Conservation (phyloP, 1,140 invertebrate species). For the Tetramorium simillimum region DNA sequence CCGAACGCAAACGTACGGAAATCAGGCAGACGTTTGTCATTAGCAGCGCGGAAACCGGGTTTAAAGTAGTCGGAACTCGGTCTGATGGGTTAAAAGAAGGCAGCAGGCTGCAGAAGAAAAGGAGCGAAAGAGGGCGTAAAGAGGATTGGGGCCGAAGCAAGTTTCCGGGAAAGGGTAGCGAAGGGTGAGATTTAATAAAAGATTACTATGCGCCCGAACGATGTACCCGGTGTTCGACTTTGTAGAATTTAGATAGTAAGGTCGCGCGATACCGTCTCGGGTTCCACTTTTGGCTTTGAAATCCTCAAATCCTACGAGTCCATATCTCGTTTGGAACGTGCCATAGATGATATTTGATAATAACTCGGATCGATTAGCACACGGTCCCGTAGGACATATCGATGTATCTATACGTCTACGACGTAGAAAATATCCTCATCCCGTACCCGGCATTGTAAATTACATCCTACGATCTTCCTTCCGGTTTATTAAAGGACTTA, state of each 20-base stretch:
- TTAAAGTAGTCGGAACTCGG: slow-evolving; percentile 75
- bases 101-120: not conserved
- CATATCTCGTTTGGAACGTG: not conserved
- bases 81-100: slow-evolving; percentile 66
- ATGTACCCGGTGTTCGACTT: slow-evolving; percentile 56
- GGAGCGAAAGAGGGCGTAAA: slow-evolving; percentile 18
- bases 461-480: slow-evolving; percentile 48
- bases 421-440: not conserved
- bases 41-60: slow-evolving; percentile 73
- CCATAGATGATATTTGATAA: slow-evolving; percentile 3
- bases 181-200: slow-evolving; percentile 78
- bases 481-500: slow-evolving; percentile 70
- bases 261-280: slow-evolving; percentile 23
- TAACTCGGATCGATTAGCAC: slow-evolving; percentile 18
- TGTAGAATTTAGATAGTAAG: slow-evolving; percentile 49
- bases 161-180: slow-evolving; percentile 48
- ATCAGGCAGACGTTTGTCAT: slow-evolving; percentile 75
- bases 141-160: slow-evolving; percentile 47
- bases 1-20: slow-evolving; percentile 59
- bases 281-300: not conserved
- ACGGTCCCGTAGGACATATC: not conserved
- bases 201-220: slow-evolving; percentile 66
- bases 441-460: slow-evolving; percentile 40
- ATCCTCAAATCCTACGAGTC: not conserved
- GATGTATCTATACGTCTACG: not conserved